Evolutionary conservation across 2,888 invertebrate genomes (phyloP), one percentile per base, ranked within the genome.

Genomic region (Mythimna lalbum): DNA sequence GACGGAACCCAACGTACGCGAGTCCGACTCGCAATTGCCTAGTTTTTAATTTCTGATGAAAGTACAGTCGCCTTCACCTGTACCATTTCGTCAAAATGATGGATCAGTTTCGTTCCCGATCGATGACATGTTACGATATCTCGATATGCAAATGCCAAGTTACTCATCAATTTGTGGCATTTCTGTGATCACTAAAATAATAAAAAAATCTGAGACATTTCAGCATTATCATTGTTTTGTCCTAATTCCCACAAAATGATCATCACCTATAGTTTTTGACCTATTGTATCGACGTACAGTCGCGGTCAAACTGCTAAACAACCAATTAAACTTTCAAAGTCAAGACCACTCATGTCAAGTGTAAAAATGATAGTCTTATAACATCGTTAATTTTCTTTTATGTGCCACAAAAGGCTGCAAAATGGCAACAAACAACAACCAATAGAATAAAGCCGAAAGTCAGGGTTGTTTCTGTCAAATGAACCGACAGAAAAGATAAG

Each of bases 391-490:
- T 76, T 65, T 77, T 73, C 72, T 47, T 74, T 73, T 75, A 70
- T 63, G 55, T 59, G 6, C 50, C 43, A 78, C 63, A 71, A 83
- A 81, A 75, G 78, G 56, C 50, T 55, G 14, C 59, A 66, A 69
- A 82, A 79, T 75, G 56, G 67, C 47, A 69, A 68, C 65, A 69
- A 72, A 70, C 64, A 53, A 62, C 62, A 57, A 52, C 63, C 76
- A 74, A 82, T 85, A 83, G 76, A 85, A 80, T 72, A 74, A 72
- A 82, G 81, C 86, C 86, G 90, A 90, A 89, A 90, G 90, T 89
- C 88, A 90, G 86, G 89, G 88, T 69, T 88, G 83, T 62, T 14
- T 68, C 60, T 60, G 21, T 73, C 61, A 78, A 71, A 80, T 61
- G 68, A 69, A 31, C 80, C 55, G 69, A 70, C 75, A 68, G 69